A percentile compares a stretch with the other conserved stretches of the same genome.
Conservation (phyloP, 2,888 invertebrate genomes). For the Urechis unicinctus region DNA sequence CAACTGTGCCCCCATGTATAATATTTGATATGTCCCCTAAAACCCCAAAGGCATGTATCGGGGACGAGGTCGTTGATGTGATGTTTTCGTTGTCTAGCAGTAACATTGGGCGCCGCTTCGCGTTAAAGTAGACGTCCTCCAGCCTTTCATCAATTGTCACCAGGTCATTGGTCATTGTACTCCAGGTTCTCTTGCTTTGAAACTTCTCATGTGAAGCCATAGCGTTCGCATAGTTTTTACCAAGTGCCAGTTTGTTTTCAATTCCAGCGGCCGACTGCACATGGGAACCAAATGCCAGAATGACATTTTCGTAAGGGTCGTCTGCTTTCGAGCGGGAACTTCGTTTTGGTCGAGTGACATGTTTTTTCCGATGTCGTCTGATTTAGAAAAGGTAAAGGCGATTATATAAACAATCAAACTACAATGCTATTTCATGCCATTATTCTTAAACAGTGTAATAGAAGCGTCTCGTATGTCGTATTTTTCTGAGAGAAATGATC, state of each 20-base stretch:
- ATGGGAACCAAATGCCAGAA: slow-evolving; percentile 5
- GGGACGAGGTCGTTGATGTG: too few species aligned
- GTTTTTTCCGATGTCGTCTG: neutral
- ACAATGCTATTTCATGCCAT: neutral
- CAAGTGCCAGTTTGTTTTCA: neutral
- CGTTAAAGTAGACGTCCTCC: slow-evolving; percentile 11
- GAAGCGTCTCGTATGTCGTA: too few species aligned
- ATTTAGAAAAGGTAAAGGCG: too few species aligned
- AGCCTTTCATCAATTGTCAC: slow-evolving; percentile 7
- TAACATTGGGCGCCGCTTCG: neutral
- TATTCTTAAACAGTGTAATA: too few species aligned
- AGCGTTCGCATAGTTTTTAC: too few species aligned
- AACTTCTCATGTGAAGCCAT: too few species aligned
- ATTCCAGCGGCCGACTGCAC: neutral
- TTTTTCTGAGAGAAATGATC: too few species aligned
- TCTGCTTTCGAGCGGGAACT: neutral
- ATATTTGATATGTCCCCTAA: too few species aligned
- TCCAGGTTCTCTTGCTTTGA: neutral
- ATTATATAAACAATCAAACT: neutral
- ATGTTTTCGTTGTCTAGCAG: neutral
- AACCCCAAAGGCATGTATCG: too few species aligned
- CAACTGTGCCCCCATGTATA: too few species aligned
- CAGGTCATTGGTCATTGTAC: neutral
- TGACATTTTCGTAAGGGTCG: slow-evolving; percentile 8
- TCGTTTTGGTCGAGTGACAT: neutral